phyloP scores from a whole-genome alignment of 2,797 vertebrate genomes.

The Meda fulgida region DNA sequence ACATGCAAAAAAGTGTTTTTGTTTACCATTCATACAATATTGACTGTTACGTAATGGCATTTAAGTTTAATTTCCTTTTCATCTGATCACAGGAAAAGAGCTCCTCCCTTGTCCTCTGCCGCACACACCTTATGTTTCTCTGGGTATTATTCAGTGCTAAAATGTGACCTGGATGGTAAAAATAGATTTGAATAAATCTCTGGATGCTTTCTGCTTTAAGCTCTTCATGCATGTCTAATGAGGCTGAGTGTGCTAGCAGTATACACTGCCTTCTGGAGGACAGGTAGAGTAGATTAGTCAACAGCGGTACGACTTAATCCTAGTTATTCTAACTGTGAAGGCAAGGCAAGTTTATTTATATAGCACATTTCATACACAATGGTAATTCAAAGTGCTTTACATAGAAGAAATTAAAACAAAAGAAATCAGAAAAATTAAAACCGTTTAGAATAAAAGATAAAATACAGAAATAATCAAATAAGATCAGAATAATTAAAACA shows the following conservation, averaged over 20 bases:
- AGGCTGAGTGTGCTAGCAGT: constrained; percentile 21
- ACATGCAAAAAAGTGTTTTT: not conserved
- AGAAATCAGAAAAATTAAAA: no score
- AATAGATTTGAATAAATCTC: constrained; percentile 52
- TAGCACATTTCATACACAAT: no score
- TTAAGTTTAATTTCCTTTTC: constrained; percentile 1
- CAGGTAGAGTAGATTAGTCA: constrained; percentile 41
- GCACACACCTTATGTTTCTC: constrained; percentile 25
- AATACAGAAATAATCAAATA: no score
- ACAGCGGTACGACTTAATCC: constrained; percentile 20
- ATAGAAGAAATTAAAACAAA: no score
- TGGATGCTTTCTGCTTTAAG: constrained; percentile 34
- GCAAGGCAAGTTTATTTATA: no score
- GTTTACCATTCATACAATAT: not conserved
- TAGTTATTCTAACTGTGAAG: constrained; percentile 36
- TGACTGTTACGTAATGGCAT: not conserved
- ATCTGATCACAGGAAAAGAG: constrained; percentile 18
- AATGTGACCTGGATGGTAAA: constrained; percentile 49
- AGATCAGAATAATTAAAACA: no score
- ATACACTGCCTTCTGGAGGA: constrained; percentile 36
- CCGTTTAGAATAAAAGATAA: no score
- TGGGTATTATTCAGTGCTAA: constrained; percentile 16
- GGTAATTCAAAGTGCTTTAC: no score
- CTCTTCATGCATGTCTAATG: constrained; percentile 46
- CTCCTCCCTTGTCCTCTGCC: not conserved